A percentile compares a stretch with the other conserved stretches of the same genome.
Conservation (phyloP, 1,140 invertebrate species). For the Metopolophium dirhodum region DNA sequence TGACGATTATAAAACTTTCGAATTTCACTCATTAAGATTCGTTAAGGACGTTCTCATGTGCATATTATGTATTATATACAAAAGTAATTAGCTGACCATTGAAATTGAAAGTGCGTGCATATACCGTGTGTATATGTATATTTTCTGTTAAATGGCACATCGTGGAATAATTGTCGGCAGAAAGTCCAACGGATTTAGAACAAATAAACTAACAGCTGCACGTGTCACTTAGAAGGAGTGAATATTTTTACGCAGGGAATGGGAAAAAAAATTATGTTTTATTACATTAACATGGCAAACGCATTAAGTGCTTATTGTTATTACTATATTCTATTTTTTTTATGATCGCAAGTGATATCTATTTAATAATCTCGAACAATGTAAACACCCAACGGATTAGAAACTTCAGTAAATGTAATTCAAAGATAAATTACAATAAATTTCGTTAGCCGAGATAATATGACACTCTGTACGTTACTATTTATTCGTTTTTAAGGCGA, state of each 20-base stretch:
- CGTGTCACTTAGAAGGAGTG: background rate
- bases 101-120: background rate
- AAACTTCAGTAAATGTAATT: conserved; percentile 55
- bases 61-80: conserved; percentile 19
- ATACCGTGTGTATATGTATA: background rate
- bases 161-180: background rate
- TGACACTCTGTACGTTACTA: conserved; percentile 16
- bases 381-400: conserved; percentile 45
- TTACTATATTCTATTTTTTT: background rate
- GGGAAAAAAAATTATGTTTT: background rate
- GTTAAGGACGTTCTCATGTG: background rate
- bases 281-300: background rate
- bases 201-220: background rate
- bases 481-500: conserved; percentile 33
- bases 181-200: conserved; percentile 20
- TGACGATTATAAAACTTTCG: conserved; percentile 50
- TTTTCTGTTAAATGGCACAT: background rate
- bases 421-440: conserved; percentile 53
- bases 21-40: conserved; percentile 53
- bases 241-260: background rate
- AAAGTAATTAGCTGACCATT: conserved; percentile 45
- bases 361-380: conserved; percentile 37
- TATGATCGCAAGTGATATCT: conserved; percentile 44
- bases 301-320: conserved; percentile 19
- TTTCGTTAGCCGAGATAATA: conserved; percentile 45